Evolutionary conservation across 2,113 vertebrate species (phyloP).

Genomic region (Porphyrio hochstetteri): DNA sequence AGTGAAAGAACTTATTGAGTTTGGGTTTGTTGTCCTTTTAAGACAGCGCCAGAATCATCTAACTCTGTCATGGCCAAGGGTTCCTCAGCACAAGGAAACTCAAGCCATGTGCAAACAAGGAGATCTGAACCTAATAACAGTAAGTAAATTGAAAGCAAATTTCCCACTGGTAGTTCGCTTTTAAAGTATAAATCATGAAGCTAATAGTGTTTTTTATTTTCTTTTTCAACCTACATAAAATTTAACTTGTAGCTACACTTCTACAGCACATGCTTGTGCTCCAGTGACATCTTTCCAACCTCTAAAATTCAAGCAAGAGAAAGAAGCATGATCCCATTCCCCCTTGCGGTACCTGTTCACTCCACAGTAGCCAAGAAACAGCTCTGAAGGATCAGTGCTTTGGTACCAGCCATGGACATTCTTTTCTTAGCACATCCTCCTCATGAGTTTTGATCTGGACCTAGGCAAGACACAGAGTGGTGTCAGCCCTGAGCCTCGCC

Average conservation of each 20-base stretch:
- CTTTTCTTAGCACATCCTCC: neutral
- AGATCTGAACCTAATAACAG: neutral
- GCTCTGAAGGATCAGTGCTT: neutral
- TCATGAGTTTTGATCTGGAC: neutral
- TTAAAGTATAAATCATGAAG: neutral
- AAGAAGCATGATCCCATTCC: neutral
- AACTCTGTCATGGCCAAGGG: neutral
- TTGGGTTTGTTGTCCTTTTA: neutral
- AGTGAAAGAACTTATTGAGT: neutral
- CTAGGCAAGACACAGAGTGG: neutral
- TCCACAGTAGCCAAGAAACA: neutral
- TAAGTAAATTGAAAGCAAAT: neutral
- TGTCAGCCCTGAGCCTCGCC: neutral
- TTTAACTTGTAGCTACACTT: neutral
- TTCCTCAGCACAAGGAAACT: neutral
- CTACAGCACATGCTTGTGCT: neutral
- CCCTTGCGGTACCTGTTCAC: conserved; percentile 1
- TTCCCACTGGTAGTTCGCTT: neutral
- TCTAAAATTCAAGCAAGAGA: neutral
- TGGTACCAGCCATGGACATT: neutral
- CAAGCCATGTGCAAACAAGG: neutral
- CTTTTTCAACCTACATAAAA: neutral
- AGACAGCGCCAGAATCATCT: neutral
- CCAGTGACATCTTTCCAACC: neutral
- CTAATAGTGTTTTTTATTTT: neutral